Evolutionary conservation across 2,113 vertebrate species (phyloP).

Genomic region (Trichomycterus rosablanca): DNA sequence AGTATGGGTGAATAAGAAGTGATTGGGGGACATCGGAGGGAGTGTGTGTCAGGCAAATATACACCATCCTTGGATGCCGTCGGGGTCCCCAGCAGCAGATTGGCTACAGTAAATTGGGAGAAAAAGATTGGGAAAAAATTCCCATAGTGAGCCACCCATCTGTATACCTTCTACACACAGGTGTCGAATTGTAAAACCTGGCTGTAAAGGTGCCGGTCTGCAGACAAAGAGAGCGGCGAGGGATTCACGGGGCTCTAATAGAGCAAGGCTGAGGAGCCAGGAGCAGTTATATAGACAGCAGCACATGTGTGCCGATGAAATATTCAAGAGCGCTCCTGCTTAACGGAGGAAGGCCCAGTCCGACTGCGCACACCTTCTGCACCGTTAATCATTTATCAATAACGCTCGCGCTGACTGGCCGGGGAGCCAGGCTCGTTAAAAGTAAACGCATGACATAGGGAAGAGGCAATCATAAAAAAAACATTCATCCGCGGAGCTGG

Average conservation of each 20-base stretch:
- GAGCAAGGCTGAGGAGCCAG: conserved; percentile 59
- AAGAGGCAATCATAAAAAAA: conserved; percentile 67
- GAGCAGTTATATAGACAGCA: conserved; percentile 69
- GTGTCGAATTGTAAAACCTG: no score
- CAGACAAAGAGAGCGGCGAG: conserved; percentile 41
- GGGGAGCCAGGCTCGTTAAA: conserved; percentile 62
- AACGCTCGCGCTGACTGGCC: conserved; percentile 60
- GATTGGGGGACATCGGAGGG: no score
- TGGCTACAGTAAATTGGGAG: no score
- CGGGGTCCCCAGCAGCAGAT: no score
- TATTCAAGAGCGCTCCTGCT: conserved; percentile 70
- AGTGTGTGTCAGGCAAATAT: no score
- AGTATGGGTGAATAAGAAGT: no score
- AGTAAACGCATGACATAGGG: conserved; percentile 60
- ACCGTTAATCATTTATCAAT: conserved; percentile 77
- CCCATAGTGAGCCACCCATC: no score
- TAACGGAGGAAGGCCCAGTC: conserved; percentile 62
- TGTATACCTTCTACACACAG: no score
- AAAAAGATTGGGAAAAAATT: no score
- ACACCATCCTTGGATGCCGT: no score
- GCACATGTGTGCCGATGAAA: conserved; percentile 75
- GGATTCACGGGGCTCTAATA: conserved; percentile 55
- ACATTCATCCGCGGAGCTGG: conserved; percentile 59
- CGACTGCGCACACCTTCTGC: conserved; percentile 66
- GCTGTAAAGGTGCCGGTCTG: conserved; percentile 4